Conservation (phyloP, 2,113 vertebrate genomes). For the Phaetusa simplex region DNA sequence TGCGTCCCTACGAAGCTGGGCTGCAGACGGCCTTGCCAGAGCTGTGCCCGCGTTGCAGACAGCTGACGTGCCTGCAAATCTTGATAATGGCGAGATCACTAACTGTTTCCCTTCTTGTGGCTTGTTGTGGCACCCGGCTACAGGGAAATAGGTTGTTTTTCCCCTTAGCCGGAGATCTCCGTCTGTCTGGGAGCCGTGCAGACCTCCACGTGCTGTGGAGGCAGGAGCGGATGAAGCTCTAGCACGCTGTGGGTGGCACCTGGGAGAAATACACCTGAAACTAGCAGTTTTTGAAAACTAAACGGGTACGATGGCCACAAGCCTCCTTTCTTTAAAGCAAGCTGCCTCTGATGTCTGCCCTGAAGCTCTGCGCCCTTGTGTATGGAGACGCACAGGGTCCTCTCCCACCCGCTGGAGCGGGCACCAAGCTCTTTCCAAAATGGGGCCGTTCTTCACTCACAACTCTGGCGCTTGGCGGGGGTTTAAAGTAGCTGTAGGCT, state of each 20-base stretch:
- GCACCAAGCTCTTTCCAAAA: no score
- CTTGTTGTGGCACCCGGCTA: background rate
- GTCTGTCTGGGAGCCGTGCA: background rate
- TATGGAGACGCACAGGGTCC: fast-evolving
- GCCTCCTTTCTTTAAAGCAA: background rate
- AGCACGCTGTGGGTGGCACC: fast-evolving
- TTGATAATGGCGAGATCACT: fast-evolving
- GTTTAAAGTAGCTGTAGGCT: background rate
- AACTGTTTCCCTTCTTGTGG: background rate
- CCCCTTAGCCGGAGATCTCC: background rate
- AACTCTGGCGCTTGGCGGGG: no score
- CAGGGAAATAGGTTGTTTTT: background rate
- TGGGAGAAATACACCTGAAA: background rate
- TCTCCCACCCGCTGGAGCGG: background rate
- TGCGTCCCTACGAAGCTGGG: background rate
- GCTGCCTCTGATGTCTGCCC: background rate
- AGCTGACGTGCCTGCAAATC: background rate
- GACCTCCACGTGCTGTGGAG: fast-evolving
- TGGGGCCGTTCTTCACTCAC: background rate
- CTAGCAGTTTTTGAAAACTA: no score
- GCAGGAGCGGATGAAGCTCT: background rate
- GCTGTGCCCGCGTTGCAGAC: background rate
- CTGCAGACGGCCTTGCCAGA: background rate
- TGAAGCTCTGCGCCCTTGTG: background rate
- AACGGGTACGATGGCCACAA: background rate